Conservation (phyloP, 2,797 vertebrate species). For the Coreius guichenoti region DNA sequence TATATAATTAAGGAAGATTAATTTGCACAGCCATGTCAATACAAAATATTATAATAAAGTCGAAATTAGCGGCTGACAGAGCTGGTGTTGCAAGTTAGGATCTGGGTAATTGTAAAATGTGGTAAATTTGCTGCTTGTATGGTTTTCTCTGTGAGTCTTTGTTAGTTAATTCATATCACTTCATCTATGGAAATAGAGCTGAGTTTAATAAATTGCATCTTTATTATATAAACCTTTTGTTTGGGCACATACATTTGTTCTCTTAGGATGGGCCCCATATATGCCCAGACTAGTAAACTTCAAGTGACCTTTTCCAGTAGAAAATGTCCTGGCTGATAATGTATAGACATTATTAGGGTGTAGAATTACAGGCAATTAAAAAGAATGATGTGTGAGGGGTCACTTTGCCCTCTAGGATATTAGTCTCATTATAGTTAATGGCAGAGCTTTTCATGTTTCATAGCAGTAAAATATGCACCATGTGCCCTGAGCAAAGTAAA, state of each 20-base stretch:
- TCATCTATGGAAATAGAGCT: background rate
- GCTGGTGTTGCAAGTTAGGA: background rate
- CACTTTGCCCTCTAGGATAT: slow-evolving; percentile 38
- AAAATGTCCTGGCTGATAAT: slow-evolving; percentile 21
- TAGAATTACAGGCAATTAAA: slow-evolving; percentile 45
- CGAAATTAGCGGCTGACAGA: background rate
- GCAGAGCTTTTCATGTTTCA: slow-evolving; percentile 8
- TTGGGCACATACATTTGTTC: background rate
- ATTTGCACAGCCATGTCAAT: background rate
- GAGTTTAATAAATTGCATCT: background rate
- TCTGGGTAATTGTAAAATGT: background rate
- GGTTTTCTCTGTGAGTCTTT: background rate
- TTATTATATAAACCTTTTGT: background rate
- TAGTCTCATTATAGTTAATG: slow-evolving; percentile 47
- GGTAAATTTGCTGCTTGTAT: background rate
- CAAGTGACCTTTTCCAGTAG: background rate
- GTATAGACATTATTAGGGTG: slow-evolving; percentile 35
- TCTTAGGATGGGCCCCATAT: background rate
- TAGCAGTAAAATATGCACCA: slow-evolving; percentile 33
- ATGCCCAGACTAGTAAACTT: background rate
- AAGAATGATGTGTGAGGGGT: slow-evolving; percentile 35
- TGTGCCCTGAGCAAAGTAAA: slow-evolving; percentile 7
- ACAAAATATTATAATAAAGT: background rate
- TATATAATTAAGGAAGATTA: slow-evolving; percentile 11
- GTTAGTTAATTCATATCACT: background rate